These are phyloP conservation scores for Brevipalpus yothersi DNA, from an alignment of 1,140 invertebrate species.

Conservation along the genomic window DNA sequence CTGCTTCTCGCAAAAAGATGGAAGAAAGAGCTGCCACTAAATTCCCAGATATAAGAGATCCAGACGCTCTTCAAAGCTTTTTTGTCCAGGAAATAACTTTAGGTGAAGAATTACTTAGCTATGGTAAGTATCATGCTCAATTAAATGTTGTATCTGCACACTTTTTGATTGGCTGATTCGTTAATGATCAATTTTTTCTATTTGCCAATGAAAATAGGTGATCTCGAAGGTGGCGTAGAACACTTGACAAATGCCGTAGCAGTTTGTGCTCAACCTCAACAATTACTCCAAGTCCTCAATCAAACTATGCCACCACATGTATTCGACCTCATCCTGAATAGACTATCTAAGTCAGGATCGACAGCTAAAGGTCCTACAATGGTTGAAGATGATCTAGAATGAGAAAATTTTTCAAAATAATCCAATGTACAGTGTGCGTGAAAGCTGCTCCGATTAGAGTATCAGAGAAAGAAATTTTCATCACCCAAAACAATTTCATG, in stretches of 20 bases:
- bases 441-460: too few relatives aligned
- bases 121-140: slow-evolving; percentile 22
- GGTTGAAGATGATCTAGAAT: too few relatives aligned
- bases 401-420: too few relatives aligned
- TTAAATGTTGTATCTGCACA: neutral
- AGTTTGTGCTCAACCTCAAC: slow-evolving; percentile 81
- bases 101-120: slow-evolving; percentile 63
- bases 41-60: slow-evolving; percentile 58
- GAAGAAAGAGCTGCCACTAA: slow-evolving; percentile 3
- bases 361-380: too few relatives aligned
- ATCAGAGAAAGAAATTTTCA: too few relatives aligned
- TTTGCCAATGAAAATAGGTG: slow-evolving; percentile 22
- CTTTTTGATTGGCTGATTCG: neutral
- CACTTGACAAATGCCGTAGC: slow-evolving; percentile 81
- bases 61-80: slow-evolving; percentile 73
- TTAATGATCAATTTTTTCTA: slow-evolving; percentile 1
- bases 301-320: slow-evolving; percentile 75
- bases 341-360: slow-evolving; percentile 30
- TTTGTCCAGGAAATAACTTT: slow-evolving; percentile 53
- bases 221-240: slow-evolving; percentile 68
- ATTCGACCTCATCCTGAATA: slow-evolving; percentile 59
- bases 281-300: slow-evolving; percentile 73
- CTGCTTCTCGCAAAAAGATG: slow-evolving; percentile 8
- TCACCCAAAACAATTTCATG: neutral
- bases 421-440: too few relatives aligned